Conservation (phyloP, 2,888 invertebrate species). For the Folsomia manolachei region DNA sequence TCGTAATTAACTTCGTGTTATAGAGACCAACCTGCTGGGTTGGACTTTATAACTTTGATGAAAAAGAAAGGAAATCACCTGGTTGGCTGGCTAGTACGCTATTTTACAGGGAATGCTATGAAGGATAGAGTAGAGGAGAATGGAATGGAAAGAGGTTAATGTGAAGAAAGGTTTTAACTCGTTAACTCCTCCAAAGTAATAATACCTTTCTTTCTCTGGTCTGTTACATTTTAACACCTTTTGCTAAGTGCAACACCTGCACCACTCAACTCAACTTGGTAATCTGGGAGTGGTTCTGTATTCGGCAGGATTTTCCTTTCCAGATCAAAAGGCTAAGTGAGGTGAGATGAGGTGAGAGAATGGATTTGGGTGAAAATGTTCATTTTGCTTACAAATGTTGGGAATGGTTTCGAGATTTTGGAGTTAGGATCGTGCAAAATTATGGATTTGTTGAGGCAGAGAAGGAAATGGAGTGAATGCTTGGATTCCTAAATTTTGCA, state of each 20-base stretch:
- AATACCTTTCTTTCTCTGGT: neutral
- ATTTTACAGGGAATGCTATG: neutral
- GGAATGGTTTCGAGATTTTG: too few relatives aligned
- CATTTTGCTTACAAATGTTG: too few relatives aligned
- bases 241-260: neutral
- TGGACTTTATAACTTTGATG: slow-evolving; percentile 17
- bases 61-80: slow-evolving; percentile 19
- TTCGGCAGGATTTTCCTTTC: too few relatives aligned
- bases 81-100: neutral
- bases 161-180: slow-evolving; percentile 15
- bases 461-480: too few relatives aligned
- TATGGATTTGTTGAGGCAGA: too few relatives aligned
- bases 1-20: slow-evolving; percentile 1
- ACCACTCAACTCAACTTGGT: neutral
- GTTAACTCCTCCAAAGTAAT: neutral
- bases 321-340: neutral
- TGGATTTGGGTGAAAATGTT: neutral
- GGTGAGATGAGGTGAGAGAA: neutral
- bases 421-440: too few relatives aligned
- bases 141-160: too few relatives aligned
- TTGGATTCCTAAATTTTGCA: too few relatives aligned
- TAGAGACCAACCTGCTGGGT: neutral
- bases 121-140: neutral
- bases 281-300: too few relatives aligned
- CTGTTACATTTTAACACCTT: slow-evolving; percentile 2